Base-by-base conservation (phyloP, 2,888 invertebrate genomes). In the Drosophila peninsularis region DNA sequence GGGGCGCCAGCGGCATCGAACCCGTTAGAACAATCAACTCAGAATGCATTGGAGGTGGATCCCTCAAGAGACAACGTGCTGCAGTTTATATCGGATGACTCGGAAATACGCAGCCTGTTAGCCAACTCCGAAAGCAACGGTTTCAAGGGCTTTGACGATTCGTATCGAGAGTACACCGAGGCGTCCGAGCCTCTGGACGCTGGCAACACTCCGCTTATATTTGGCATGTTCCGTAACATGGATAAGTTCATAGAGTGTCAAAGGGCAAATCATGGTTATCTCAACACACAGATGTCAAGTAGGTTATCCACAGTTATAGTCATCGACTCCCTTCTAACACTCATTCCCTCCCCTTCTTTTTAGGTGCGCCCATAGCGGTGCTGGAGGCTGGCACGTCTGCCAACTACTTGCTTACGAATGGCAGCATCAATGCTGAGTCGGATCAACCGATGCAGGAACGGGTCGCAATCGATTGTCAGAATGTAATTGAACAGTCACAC, bases 51-150 rank as follows among this genome's bases (percentile, higher is more conserved):
- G 9, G 67, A 50, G 3, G 57, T 83, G 13, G 88, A 88, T 50
- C 80, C 86, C 1, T 62, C 86, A 3, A 68, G 73, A 14, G 78
- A 86, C 47, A 86, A 69, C 50, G 67, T 79, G 54, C 27, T 89
- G 21, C 67, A 49, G 2, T 56, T 71, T 2, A 82, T 89, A 11
- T 87, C 85, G 4, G 75, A 84, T 30, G 70, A 89, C 47, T 62
- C 74, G 10, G 89, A 85, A 0, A 74, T 81, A 41, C 70, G 39
- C 6, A 89, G 85, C 45, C 58, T 83, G 21, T 55, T 83, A 5
- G 69, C 78, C 0, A 78, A 61, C 24, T 57, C 60, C 5, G 67
- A 64, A 0, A 21, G 41, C 30, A 62, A 17, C 21, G 58, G 36
- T 1, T 89, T 89, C 9, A 77, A 65, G 10, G 84, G 89, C 2